Conservation (phyloP, 2,888 invertebrate genomes). For the Epirrhoe alternata region DNA sequence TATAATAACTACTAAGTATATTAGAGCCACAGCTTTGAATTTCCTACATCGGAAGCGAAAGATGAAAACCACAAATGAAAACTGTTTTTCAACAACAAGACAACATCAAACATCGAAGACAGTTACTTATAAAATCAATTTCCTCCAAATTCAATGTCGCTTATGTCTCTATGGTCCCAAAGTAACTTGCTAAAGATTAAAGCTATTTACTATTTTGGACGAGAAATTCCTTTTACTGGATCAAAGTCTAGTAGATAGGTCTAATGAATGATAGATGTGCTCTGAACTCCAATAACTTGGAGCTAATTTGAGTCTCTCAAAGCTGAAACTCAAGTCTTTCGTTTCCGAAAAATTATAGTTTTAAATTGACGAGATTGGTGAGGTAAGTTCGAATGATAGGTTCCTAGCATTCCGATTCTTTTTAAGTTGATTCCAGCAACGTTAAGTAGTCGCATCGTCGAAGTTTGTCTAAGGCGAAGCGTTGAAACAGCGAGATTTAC, state of each 20-base stretch:
- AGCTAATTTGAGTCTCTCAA: not conserved
- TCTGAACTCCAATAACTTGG: not conserved
- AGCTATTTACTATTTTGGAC: slow-evolving; percentile 54
- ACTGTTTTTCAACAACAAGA: slow-evolving; percentile 13
- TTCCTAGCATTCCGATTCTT: no score
- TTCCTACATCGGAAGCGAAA: slow-evolving; percentile 6
- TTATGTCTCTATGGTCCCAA: slow-evolving; percentile 48
- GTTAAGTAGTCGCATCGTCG: no score
- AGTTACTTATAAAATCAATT: slow-evolving; percentile 61
- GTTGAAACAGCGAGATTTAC: no score
- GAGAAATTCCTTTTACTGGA: slow-evolving; percentile 55
- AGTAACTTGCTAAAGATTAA: slow-evolving; percentile 64
- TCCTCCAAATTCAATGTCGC: slow-evolving; percentile 53
- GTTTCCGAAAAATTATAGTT: not conserved
- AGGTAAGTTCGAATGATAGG: no score
- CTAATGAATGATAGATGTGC: not conserved
- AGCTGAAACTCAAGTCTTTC: not conserved
- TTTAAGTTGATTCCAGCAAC: no score
- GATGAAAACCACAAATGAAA: slow-evolving; percentile 8
- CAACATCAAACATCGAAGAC: slow-evolving; percentile 42
- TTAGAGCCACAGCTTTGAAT: not conserved
- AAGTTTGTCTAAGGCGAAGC: no score
- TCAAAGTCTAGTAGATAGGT: slow-evolving; percentile 25
- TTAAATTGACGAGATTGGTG: no score
- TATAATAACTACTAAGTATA: not conserved